phyloP scores from a whole-genome alignment of 1,140 invertebrate species.

The Cryptotermes secundus region DNA sequence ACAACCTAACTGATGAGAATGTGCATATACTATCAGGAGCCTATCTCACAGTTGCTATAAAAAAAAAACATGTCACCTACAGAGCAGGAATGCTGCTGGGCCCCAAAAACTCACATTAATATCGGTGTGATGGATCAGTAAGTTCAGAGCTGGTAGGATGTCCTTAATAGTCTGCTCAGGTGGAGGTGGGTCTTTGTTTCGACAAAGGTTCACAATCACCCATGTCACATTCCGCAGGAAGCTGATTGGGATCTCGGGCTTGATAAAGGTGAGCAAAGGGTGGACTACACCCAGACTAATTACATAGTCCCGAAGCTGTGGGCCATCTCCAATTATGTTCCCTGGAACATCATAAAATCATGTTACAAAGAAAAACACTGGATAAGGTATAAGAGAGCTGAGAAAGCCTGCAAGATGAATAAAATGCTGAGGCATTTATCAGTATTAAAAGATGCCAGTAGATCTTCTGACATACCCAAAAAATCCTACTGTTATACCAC shows the following conservation, averaged over 20 bases:
- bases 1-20: too few species aligned
- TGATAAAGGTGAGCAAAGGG: constrained; percentile 87
- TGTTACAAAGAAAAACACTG: not conserved
- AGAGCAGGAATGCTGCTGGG: not conserved
- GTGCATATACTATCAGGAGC: too few species aligned
- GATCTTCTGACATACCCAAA: too few species aligned
- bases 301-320: constrained; percentile 85
- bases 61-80: too few species aligned
- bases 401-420: too few species aligned
- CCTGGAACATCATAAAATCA: constrained; percentile 43
- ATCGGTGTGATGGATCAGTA: constrained; percentile 94
- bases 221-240: constrained; percentile 97
- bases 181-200: constrained; percentile 93
- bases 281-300: constrained; percentile 87
- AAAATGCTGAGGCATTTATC: too few species aligned
- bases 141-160: constrained; percentile 90
- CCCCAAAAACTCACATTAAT: constrained; percentile 76
- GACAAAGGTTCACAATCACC: constrained; percentile 96
- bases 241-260: constrained; percentile 87
- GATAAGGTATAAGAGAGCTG: not conserved
- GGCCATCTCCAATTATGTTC: constrained; percentile 93
- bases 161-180: constrained; percentile 83
- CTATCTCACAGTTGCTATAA: too few species aligned
- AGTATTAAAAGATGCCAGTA: too few species aligned
- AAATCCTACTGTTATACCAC: too few species aligned